phyloP scores from a whole-genome alignment of 2,888 invertebrate genomes.

The Chrysolina oricalcia region DNA sequence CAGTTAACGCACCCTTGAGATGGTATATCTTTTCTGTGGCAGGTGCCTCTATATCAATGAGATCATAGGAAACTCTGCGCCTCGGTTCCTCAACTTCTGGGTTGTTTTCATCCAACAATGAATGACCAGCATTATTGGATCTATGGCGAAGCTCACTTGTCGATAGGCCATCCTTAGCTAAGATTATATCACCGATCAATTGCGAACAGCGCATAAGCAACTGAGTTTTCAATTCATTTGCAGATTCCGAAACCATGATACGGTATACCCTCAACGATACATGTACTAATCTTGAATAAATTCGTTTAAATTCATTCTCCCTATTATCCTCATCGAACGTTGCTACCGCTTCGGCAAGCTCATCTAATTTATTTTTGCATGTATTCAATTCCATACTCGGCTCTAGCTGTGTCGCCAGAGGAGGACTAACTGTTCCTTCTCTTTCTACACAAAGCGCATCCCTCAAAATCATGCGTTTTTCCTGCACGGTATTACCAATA shows the following conservation, averaged over 20 bases:
- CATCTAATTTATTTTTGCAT: background rate
- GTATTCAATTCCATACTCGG: background rate
- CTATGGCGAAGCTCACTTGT: background rate
- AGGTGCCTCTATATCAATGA: too few species aligned
- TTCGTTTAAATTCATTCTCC: slow-evolving; percentile 30
- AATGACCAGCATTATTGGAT: too few species aligned
- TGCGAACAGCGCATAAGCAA: background rate
- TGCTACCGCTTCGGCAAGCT: background rate
- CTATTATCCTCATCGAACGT: slow-evolving; percentile 17
- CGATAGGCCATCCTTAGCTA: background rate
- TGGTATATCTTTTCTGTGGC: too few species aligned
- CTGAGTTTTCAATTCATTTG: background rate
- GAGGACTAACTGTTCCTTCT: background rate
- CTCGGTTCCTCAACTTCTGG: background rate
- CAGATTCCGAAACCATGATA: background rate
- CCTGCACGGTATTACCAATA: slow-evolving; percentile 8
- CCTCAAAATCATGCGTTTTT: slow-evolving; percentile 23
- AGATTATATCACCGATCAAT: background rate
- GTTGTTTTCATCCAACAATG: background rate
- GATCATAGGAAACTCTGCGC: too few species aligned
- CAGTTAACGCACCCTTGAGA: too few species aligned
- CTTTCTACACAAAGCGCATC: slow-evolving; percentile 1
- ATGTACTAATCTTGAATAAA: slow-evolving; percentile 16
- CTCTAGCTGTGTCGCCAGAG: background rate
- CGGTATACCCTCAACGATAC: background rate